phyloP scores from a whole-genome alignment of 2,888 invertebrate genomes.

The Frankliniella intonsa region DNA sequence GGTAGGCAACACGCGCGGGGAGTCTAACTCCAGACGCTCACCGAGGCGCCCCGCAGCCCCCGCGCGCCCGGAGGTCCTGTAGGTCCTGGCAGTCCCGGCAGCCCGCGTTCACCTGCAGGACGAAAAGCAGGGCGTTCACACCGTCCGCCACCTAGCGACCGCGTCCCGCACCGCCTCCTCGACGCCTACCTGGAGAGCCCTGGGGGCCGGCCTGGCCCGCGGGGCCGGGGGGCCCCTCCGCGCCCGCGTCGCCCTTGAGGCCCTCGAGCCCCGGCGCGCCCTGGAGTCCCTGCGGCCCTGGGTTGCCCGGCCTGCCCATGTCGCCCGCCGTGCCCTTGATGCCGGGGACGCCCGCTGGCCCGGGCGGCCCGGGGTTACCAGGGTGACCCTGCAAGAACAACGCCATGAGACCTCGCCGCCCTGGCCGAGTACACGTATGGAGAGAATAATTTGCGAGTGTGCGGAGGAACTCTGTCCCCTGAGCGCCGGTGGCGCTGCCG shows the following conservation, averaged over 20 bases:
- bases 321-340: constrained; percentile 56
- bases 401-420: constrained; percentile 27
- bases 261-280: constrained; percentile 67
- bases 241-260: constrained; percentile 54
- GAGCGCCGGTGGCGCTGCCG: no score
- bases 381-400: constrained; percentile 53
- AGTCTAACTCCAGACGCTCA: background rate
- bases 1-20: background rate
- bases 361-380: constrained; percentile 66
- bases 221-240: constrained; percentile 51
- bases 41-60: constrained; percentile 44
- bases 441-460: no score
- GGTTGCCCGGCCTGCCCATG: constrained; percentile 61
- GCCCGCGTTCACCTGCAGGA: constrained; percentile 31
- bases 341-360: constrained; percentile 65
- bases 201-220: constrained; percentile 46
- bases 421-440: no score
- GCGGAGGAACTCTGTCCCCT: no score
- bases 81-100: constrained; percentile 44
- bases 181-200: background rate
- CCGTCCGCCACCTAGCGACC: no score
- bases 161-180: background rate
- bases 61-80: constrained; percentile 45
- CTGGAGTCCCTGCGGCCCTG: constrained; percentile 60
- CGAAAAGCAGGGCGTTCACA: background rate